These are phyloP conservation scores for Sycobia sp. DNA, from an alignment of 1,140 invertebrate genomes.

Conservation along the genomic window DNA sequence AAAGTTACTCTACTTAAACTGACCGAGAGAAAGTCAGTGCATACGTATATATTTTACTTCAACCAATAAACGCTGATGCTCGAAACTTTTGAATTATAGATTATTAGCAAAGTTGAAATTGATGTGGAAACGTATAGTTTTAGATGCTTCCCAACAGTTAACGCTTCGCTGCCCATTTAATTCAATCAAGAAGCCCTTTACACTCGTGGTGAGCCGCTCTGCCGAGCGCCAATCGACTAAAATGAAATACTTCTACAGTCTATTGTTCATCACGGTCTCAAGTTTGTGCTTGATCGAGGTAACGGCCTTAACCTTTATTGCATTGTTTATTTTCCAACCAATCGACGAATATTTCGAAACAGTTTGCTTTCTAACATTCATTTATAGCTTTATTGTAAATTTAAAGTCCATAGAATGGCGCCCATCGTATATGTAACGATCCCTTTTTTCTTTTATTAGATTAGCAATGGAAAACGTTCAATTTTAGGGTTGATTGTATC, in stretches of 20 bases:
- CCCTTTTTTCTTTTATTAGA: too few relatives aligned
- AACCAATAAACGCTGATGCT: too few relatives aligned
- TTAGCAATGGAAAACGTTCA: too few relatives aligned
- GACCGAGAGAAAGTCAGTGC: too few relatives aligned
- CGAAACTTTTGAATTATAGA: conserved; percentile 6
- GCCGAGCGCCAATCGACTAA: neutral
- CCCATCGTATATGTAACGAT: too few relatives aligned
- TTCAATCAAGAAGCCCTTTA: conserved; percentile 4
- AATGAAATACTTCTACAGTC: conserved; percentile 20
- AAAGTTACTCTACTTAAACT: too few relatives aligned
- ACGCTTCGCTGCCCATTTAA: conserved; percentile 18
- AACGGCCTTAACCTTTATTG: too few relatives aligned
- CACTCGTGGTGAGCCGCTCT: neutral
- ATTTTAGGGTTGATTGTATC: too few relatives aligned
- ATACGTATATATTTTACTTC: too few relatives aligned
- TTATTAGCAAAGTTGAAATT: conserved; percentile 14
- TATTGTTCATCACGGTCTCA: conserved; percentile 13
- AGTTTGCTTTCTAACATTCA: neutral
- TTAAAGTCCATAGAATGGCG: too few relatives aligned
- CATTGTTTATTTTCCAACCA: too few relatives aligned
- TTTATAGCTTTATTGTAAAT: neutral
- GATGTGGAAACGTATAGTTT: conserved; percentile 14
- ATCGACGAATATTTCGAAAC: too few relatives aligned
- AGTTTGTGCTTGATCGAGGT: conserved; percentile 14
- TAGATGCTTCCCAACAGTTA: neutral